Evolutionary conservation across 2,113 vertebrate genomes (phyloP).

Genomic region (Cephalophus harveyi): DNA sequence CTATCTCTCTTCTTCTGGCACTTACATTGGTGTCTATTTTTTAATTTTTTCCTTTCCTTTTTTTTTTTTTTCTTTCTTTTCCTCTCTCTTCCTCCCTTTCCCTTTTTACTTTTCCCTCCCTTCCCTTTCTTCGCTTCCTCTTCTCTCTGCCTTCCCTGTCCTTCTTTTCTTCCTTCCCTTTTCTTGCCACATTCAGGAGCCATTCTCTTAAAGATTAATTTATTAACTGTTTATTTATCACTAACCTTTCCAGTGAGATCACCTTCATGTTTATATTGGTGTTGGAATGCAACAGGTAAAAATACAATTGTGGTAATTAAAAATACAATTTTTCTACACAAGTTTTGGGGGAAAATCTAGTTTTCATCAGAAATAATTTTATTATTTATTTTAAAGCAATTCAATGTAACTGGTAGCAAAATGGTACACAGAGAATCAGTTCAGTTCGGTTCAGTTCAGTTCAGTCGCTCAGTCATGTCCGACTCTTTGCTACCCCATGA

Average conservation of each 20-base stretch:
- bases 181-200: background rate
- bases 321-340: background rate
- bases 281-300: background rate
- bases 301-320: background rate
- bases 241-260: background rate
- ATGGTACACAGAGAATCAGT: constrained; percentile 42
- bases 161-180: background rate
- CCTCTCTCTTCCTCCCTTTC: background rate
- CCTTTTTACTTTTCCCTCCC: background rate
- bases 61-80: background rate
- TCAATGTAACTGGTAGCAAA: constrained; percentile 58
- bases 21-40: background rate
- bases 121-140: background rate
- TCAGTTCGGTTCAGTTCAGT: too few species aligned
- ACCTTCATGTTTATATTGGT: background rate
- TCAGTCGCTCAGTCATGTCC: too few species aligned
- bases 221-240: background rate
- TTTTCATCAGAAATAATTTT: constrained; percentile 67
- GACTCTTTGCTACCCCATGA: too few species aligned
- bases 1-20: background rate
- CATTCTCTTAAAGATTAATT: background rate
- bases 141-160: background rate
- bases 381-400: constrained; percentile 60
- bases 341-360: background rate
- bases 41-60: background rate